These are phyloP conservation scores for Platycercus adscitus DNA, from an alignment of 2,113 vertebrate species.

Conservation along the genomic window DNA sequence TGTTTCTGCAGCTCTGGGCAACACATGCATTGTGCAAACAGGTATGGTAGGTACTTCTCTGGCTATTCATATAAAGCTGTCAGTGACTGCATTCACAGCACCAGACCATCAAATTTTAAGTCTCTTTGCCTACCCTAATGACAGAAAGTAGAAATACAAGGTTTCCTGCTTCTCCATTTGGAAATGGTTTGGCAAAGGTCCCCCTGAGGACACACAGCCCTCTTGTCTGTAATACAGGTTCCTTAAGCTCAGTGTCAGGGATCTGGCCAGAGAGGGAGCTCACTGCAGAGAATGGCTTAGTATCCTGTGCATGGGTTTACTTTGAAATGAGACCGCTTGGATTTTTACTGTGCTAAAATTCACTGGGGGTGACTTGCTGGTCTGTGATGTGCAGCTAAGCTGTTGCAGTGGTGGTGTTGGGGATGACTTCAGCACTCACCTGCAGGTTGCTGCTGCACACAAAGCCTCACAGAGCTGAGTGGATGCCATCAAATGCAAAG, in stretches of 20 bases:
- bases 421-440: background rate
- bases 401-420: accelerated
- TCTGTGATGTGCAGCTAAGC: background rate
- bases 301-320: no score
- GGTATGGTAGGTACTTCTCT: background rate
- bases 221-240: background rate
- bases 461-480: background rate
- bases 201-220: background rate
- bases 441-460: accelerated
- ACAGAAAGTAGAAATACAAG: background rate
- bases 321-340: background rate
- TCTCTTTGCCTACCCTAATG: background rate
- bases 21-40: accelerated
- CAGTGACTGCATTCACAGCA: background rate
- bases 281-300: background rate
- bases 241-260: background rate
- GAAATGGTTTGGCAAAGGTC: background rate
- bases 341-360: background rate
- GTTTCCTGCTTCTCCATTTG: background rate
- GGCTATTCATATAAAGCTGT: background rate
- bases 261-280: background rate
- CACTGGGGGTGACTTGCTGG: background rate
- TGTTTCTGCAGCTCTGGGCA: background rate
- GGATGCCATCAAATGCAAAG: accelerated
- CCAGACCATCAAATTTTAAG: background rate